Conservation (phyloP, 2,113 vertebrate species). For the Ptyas mucosa region DNA sequence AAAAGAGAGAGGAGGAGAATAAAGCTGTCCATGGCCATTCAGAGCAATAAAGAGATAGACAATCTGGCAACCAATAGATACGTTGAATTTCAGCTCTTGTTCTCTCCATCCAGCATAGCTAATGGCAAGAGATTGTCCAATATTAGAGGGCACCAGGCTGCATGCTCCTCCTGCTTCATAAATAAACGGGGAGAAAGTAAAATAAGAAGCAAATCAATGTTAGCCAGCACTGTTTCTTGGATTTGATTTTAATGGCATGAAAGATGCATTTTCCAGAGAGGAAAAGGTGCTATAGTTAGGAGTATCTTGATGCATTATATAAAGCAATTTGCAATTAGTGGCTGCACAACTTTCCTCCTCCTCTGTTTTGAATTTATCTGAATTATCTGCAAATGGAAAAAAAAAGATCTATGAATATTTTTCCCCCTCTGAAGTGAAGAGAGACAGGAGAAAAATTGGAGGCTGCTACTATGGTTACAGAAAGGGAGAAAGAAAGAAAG, state of each 20-base stretch:
- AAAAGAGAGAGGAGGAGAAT: not conserved
- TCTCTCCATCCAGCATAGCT: not conserved
- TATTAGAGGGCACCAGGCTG: not conserved
- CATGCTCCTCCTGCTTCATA: not conserved
- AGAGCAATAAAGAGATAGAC: not conserved
- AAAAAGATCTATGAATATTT: slow-evolving; percentile 22
- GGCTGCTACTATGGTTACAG: slow-evolving; percentile 2
- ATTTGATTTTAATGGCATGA: slow-evolving; percentile 43
- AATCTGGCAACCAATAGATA: not conserved
- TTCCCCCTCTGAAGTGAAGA: not conserved
- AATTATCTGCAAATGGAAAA: slow-evolving; percentile 45
- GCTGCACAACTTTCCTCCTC: slow-evolving; percentile 42
- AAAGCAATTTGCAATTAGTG: slow-evolving; percentile 59
- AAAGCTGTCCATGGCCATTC: not conserved
- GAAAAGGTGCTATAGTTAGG: slow-evolving; percentile 49
- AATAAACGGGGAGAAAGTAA: not conserved
- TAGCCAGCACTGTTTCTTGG: slow-evolving; percentile 14
- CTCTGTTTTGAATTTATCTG: slow-evolving; percentile 48
- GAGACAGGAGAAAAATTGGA: slow-evolving; percentile 17
- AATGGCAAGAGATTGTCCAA: not conserved
- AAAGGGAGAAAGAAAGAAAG: accelerated
- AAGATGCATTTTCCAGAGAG: slow-evolving; percentile 47
- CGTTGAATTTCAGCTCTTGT: not conserved
- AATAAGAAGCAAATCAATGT: slow-evolving; percentile 14
- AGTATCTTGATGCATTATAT: slow-evolving; percentile 44